Percentiles rank a stretch among this genome's conserved stretches.
These are phyloP conservation scores for Capitulum mitella DNA, from an alignment of 2,888 invertebrate species.

Conservation along the genomic window DNA sequence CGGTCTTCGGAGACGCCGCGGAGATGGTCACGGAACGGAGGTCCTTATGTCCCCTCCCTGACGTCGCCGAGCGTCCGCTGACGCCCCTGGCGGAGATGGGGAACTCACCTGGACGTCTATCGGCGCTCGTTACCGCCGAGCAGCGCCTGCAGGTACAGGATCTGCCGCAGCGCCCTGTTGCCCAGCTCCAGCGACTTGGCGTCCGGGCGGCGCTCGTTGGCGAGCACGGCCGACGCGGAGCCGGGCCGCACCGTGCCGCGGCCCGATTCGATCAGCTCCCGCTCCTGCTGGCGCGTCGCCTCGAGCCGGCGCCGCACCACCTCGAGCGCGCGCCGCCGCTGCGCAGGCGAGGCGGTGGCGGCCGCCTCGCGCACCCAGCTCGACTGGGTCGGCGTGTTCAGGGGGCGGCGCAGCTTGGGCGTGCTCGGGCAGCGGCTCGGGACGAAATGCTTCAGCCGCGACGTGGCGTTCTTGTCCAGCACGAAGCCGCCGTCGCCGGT, in stretches of 20 bases:
- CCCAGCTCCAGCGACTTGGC: background rate
- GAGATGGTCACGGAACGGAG: no score
- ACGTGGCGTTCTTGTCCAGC: background rate
- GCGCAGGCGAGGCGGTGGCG: background rate
- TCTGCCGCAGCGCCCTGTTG: conserved; percentile 12
- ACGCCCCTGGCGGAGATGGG: no score
- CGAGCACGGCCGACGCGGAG: background rate
- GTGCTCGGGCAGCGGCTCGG: no score
- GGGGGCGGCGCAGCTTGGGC: background rate
- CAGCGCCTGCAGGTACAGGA: background rate
- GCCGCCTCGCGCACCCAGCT: background rate
- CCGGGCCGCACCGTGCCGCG: background rate
- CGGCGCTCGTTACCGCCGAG: background rate
- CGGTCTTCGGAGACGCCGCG: no score
- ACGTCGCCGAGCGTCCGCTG: no score
- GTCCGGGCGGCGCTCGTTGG: background rate
- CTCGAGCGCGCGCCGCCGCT: background rate
- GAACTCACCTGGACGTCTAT: background rate
- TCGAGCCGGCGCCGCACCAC: background rate
- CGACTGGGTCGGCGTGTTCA: background rate
- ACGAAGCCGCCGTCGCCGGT: no score
- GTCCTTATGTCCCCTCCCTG: no score
- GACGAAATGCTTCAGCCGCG: background rate
- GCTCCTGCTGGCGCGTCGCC: background rate
- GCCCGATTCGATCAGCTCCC: background rate